Conservation (phyloP, 2,797 vertebrate species). For the Coccyzus lansbergi region DNA sequence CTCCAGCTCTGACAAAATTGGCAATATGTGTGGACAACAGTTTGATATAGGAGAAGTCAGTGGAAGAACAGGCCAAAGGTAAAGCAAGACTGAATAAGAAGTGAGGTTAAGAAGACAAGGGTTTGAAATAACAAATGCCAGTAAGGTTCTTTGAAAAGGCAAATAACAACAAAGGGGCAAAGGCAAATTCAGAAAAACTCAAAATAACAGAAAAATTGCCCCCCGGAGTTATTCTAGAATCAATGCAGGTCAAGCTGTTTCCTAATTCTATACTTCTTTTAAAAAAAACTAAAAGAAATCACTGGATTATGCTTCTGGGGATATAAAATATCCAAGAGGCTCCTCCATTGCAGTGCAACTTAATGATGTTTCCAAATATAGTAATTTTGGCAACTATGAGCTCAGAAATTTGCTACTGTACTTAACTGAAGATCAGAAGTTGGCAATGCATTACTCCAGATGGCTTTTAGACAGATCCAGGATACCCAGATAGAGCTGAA, state of each 20-base stretch:
- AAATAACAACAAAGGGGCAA: background rate
- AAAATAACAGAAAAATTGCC: background rate
- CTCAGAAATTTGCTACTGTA: conserved; percentile 30
- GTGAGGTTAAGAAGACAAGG: background rate
- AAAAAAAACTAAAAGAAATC: background rate
- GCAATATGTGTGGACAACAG: background rate
- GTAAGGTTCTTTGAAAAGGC: background rate
- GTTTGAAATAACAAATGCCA: background rate
- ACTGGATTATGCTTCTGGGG: background rate
- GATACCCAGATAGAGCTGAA: conserved; percentile 5
- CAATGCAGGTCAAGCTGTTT: background rate
- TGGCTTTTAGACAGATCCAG: conserved; percentile 35
- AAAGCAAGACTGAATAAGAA: background rate
- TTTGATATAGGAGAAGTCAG: background rate
- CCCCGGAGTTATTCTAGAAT: background rate
- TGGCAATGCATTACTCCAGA: conserved; percentile 8
- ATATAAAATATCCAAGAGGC: background rate
- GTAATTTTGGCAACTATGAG: conserved; percentile 16
- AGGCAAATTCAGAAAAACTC: background rate
- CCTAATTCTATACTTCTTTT: background rate
- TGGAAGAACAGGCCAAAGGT: background rate
- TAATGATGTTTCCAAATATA: conserved; percentile 24
- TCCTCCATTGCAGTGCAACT: background rate
- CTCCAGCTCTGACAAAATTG: background rate
- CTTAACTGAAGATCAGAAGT: conserved; percentile 27